A percentile compares a stretch with the other conserved stretches of the same genome.
phyloP scores from a whole-genome alignment of 2,888 invertebrate genomes.

The Drosophila borborema region DNA sequence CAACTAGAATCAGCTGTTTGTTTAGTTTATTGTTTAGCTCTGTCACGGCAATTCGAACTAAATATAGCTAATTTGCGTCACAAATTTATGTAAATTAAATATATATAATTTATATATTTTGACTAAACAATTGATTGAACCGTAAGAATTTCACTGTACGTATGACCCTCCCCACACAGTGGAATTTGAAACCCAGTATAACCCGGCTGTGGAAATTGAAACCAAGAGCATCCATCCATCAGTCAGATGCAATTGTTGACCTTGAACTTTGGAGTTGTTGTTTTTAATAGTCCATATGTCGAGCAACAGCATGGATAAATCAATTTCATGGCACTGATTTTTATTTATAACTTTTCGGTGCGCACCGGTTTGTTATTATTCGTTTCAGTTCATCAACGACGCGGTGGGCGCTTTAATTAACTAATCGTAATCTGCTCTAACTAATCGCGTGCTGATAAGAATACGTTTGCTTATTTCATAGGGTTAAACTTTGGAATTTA shows the following conservation, averaged over 20 bases:
- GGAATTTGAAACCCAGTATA: neutral
- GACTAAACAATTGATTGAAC: constrained; percentile 1
- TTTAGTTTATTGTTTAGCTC: constrained; percentile 18
- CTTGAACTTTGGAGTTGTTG: constrained; percentile 57
- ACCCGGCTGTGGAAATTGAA: neutral
- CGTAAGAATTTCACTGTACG: constrained; percentile 16
- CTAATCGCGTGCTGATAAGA: constrained; percentile 52
- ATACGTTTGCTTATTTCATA: constrained; percentile 5
- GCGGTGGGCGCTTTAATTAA: constrained; percentile 16
- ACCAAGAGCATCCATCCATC: neutral
- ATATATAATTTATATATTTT: neutral
- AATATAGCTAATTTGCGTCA: constrained; percentile 6
- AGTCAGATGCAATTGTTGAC: constrained; percentile 24
- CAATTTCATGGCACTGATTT: constrained; percentile 12
- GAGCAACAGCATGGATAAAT: constrained; percentile 23
- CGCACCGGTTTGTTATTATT: constrained; percentile 3
- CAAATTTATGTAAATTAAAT: neutral
- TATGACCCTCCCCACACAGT: neutral
- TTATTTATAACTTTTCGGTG: constrained; percentile 15
- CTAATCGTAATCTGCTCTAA: constrained; percentile 46
- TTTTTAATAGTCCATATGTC: neutral
- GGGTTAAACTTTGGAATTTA: constrained; percentile 65
- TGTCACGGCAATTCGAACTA: constrained; percentile 12
- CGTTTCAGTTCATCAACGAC: neutral
- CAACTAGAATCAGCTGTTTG: constrained; percentile 49